These are phyloP conservation scores for Coboldia fuscipes DNA, from an alignment of 1,140 invertebrate species.

Conservation along the genomic window DNA sequence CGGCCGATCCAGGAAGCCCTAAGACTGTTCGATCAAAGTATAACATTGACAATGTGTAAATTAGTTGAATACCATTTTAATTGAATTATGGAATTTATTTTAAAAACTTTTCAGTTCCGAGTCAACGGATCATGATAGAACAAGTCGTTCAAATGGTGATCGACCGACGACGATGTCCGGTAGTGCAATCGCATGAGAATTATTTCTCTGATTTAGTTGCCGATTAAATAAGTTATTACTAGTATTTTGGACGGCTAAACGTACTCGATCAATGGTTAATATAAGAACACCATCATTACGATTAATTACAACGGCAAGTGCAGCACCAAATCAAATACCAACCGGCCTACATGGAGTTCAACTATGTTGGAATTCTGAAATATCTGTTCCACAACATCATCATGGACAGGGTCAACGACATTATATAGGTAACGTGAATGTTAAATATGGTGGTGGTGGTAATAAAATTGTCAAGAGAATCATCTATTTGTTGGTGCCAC, in stretches of 20 bases:
- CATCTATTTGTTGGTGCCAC: background rate
- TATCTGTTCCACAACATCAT: too few relatives aligned
- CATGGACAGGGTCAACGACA: too few relatives aligned
- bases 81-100: background rate
- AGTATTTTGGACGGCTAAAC: slow-evolving; percentile 19
- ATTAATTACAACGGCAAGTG: too few relatives aligned
- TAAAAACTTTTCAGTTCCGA: slow-evolving; percentile 17
- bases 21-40: slow-evolving; percentile 30
- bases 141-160: slow-evolving; percentile 24
- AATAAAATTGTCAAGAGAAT: too few relatives aligned
- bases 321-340: too few relatives aligned
- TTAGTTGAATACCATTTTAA: background rate
- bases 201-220: slow-evolving; percentile 24
- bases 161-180: slow-evolving; percentile 41
- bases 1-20: slow-evolving; percentile 25
- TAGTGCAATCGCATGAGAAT: slow-evolving; percentile 41
- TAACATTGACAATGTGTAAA: too few relatives aligned
- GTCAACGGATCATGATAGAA: slow-evolving; percentile 28
- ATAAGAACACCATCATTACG: too few relatives aligned
- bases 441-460: too few relatives aligned
- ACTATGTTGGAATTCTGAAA: too few relatives aligned
- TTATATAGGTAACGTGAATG: too few relatives aligned
- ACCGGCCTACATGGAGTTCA: too few relatives aligned
- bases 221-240: slow-evolving; percentile 20
- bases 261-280: too few relatives aligned